A percentile compares a stretch with the other conserved stretches of the same genome.
Conservation (phyloP, 1,140 invertebrate genomes). For the Diplogasteroides magnus region DNA sequence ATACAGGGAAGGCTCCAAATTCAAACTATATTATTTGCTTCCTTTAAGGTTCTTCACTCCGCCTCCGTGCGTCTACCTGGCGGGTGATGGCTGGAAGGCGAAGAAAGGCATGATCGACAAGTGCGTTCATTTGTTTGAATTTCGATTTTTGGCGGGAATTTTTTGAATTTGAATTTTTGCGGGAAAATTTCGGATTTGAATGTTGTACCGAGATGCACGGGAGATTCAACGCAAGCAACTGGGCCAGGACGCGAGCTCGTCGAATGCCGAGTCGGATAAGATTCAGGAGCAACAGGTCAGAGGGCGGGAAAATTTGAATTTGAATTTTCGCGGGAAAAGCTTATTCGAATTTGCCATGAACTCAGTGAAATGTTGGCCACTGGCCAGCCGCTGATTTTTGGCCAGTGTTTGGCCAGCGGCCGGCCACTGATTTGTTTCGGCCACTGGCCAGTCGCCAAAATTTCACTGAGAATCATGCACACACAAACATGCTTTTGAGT, state of each 20-base stretch:
- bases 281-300: constrained; percentile 20
- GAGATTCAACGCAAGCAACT: constrained; percentile 52
- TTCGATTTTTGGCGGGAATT: neutral
- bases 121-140: neutral
- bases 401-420: no score
- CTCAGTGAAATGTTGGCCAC: no score
- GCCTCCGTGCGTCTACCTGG: constrained; percentile 95
- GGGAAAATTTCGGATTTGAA: no score
- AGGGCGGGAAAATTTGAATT: no score
- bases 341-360: no score
- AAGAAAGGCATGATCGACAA: constrained; percentile 82
- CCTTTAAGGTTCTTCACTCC: constrained; percentile 83
- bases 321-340: no score
- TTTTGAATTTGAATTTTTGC: no score
- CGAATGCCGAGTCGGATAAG: constrained; percentile 24
- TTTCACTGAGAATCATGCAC: no score
- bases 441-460: no score
- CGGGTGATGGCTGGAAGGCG: constrained; percentile 91
- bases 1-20: neutral
- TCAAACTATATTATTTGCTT: constrained; percentile 8
- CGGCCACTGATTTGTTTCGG: no score
- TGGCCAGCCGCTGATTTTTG: no score
- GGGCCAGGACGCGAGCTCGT: constrained; percentile 13
- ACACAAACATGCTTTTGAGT: no score
- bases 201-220: neutral